phyloP scores from a whole-genome alignment of 2,797 vertebrate species.

The Acipenser transmontanus region DNA sequence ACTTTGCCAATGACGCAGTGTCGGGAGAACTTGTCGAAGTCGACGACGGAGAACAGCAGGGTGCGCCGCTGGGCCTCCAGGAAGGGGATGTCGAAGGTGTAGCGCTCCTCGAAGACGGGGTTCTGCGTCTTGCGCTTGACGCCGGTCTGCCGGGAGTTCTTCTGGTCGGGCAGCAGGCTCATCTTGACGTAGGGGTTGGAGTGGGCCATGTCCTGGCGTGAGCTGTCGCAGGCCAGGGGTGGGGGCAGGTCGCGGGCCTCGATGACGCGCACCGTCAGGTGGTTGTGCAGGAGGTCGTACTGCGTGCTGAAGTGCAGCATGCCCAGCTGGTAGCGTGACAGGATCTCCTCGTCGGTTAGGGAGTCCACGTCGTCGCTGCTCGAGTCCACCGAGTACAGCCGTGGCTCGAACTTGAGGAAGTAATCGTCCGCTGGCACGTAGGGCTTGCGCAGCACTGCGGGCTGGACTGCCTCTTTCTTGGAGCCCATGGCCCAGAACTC shows the following conservation, averaged over 20 bases:
- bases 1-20: conserved; percentile 84
- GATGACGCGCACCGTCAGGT: conserved; percentile 73
- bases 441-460: conserved; percentile 63
- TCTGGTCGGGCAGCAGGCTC: conserved; percentile 80
- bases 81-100: conserved; percentile 80
- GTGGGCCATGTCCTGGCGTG: conserved; percentile 75
- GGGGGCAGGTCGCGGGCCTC: conserved; percentile 76
- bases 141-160: conserved; percentile 83
- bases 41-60: conserved; percentile 74
- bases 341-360: conserved; percentile 77
- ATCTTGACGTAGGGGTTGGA: conserved; percentile 85
- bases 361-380: conserved; percentile 70
- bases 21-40: conserved; percentile 84
- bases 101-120: conserved; percentile 81
- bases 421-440: conserved; percentile 65
- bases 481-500: conserved; percentile 75
- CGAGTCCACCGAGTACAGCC: conserved; percentile 69
- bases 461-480: conserved; percentile 77
- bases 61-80: conserved; percentile 81
- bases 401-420: conserved; percentile 75
- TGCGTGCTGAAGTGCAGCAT: conserved; percentile 84
- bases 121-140: conserved; percentile 85
- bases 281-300: conserved; percentile 73
- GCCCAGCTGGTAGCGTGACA: conserved; percentile 75
- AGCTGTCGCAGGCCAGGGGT: conserved; percentile 64